Base-by-base conservation (phyloP, 2,888 invertebrate genomes). In the Candidula unifasciata region DNA sequence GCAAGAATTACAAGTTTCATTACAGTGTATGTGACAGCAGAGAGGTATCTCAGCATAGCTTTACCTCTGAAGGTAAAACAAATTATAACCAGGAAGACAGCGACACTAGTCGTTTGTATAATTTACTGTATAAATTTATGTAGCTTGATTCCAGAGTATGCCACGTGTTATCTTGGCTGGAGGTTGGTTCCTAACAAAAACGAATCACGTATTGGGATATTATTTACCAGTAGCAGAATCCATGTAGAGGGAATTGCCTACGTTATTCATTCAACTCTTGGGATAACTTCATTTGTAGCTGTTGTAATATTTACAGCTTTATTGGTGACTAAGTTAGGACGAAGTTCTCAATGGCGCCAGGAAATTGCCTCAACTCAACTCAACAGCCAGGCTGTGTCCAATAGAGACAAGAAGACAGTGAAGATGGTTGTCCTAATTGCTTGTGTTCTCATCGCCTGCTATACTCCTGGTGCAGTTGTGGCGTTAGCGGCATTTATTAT, bases 11-110 rank as follows among this genome's bases (percentile, higher is more conserved):
- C 80, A 35, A 37, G 80, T 18, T 80, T 64, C 27, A 80, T 80
- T 27, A 80, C 80, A 33, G 69, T 52, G 30, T 80, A 69, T 52
- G 33, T 80, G n/a, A 80, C 80, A 37, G 44, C 66, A 2, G 80
- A 80, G 33, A 64, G 80, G 8, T 80, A 69, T 21, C 52, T 80
- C 52, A 37, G 68, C 33, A 69, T 76, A 16, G 76, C 76, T 8
- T 21, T 10, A 6, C 76, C 76, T 6, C 76, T 76, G 52, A 35
- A 76, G 37, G 76, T 76, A 5, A 76, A 76, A 27, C n/a, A 35
- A n/a, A 44, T 44, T 37, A 27, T 76, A 18, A 44, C 76, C 37
- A 16, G 35, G 27, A 6, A 37, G n/a, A 21, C 21, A 60, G n/a
- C 60, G n/a, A 60, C 60, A 24, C 18, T 60, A 60, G 21, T 60